These are phyloP conservation scores for Pelusios castaneus DNA, from an alignment of 2,113 vertebrate genomes.

Conservation along the genomic window DNA sequence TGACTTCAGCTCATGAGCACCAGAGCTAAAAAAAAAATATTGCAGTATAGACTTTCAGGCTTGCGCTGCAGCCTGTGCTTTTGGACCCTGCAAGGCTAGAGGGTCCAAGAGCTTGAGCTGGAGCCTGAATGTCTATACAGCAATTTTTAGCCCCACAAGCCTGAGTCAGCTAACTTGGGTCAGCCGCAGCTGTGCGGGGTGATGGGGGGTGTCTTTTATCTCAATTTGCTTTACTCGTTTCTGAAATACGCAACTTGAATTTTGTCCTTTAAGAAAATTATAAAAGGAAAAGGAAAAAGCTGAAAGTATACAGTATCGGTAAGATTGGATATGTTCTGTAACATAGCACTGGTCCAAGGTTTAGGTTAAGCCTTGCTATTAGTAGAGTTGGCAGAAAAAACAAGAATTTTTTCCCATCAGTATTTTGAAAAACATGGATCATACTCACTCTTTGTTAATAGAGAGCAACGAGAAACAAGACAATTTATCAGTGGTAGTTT, in stretches of 20 bases:
- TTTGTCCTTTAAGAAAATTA: background rate
- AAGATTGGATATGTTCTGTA: background rate
- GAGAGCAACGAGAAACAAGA: background rate
- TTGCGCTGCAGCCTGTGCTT: background rate
- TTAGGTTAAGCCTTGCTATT: background rate
- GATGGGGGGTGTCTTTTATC: background rate
- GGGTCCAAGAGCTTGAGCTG: background rate
- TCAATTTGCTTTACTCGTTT: background rate
- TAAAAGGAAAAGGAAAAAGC: background rate
- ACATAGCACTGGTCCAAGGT: background rate
- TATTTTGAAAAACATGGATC: background rate
- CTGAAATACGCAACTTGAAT: background rate
- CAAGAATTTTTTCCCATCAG: background rate
- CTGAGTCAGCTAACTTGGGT: background rate
- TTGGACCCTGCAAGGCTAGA: background rate
- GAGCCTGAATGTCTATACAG: background rate
- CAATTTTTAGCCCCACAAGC: background rate
- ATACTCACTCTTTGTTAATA: background rate
- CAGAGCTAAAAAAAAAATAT: background rate
- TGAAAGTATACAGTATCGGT: rapidly evolving
- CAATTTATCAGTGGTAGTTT: background rate
- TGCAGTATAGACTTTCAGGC: background rate
- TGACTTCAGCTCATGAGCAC: too few relatives aligned
- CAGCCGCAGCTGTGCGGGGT: background rate
- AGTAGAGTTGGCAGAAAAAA: background rate